Percentiles rank a stretch among this genome's conserved stretches.
These are phyloP conservation scores for Paracanthobrama guichenoti DNA, from an alignment of 2,113 vertebrate genomes.

Conservation along the genomic window DNA sequence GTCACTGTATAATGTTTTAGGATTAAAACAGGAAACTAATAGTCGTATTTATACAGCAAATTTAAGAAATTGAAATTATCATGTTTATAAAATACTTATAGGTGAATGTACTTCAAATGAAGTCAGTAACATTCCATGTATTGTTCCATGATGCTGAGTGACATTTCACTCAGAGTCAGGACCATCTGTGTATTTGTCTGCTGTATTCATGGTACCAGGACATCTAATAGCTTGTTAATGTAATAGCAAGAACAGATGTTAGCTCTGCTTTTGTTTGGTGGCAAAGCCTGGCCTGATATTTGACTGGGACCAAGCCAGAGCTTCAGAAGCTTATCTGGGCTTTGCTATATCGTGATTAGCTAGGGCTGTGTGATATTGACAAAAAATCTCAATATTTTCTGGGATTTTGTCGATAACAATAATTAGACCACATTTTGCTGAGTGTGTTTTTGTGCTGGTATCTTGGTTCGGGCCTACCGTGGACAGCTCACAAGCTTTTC, in stretches of 20 bases:
- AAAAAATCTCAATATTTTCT: too few relatives aligned
- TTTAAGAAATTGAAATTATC: too few relatives aligned
- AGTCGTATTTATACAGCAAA: too few relatives aligned
- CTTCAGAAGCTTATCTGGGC: conserved; percentile 28
- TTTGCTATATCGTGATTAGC: neutral
- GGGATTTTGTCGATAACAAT: too few relatives aligned
- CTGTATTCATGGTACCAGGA: neutral
- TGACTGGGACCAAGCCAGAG: neutral
- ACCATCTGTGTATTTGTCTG: conserved; percentile 4
- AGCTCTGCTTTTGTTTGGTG: neutral
- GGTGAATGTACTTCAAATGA: neutral
- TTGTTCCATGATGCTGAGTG: neutral
- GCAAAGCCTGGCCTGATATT: neutral
- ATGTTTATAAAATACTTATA: too few relatives aligned
- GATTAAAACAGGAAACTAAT: too few relatives aligned
- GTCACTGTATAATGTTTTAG: too few relatives aligned
- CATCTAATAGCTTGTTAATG: conserved; percentile 17
- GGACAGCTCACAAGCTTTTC: too few relatives aligned
- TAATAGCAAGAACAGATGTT: neutral
- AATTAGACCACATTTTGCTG: too few relatives aligned
- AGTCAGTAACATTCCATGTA: neutral
- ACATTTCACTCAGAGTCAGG: neutral
- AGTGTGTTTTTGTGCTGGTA: too few relatives aligned
- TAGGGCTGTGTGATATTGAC: too few relatives aligned
- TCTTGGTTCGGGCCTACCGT: too few relatives aligned